These are phyloP conservation scores for Falco concolor DNA, from an alignment of 2,797 vertebrate species.

Conservation along the genomic window DNA sequence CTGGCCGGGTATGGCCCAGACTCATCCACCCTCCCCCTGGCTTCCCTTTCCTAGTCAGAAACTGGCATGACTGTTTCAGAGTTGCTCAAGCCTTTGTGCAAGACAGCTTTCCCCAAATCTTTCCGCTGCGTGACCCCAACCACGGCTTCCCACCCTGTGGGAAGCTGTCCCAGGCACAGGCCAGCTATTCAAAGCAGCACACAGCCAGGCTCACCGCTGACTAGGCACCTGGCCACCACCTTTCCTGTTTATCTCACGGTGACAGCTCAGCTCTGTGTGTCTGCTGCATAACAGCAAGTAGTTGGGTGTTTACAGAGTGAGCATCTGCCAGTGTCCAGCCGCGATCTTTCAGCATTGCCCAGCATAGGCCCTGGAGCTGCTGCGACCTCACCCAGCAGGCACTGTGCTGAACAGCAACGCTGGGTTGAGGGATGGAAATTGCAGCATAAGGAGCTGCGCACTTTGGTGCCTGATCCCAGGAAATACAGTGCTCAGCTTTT, in stretches of 20 bases:
- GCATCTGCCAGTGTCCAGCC: not conserved
- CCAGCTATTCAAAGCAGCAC: constrained; percentile 15
- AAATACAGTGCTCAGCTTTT: not conserved
- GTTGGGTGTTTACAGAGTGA: not conserved
- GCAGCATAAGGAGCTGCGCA: not conserved
- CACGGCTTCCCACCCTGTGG: not conserved
- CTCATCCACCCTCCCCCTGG: not conserved
- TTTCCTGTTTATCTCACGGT: constrained; percentile 34
- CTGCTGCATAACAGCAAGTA: not conserved
- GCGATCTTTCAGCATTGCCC: not conserved
- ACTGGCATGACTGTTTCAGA: not conserved
- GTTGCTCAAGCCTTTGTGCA: not conserved
- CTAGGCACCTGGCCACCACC: constrained; percentile 18
- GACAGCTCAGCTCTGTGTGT: not conserved
- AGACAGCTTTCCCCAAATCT: not conserved
- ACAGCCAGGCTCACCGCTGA: not conserved
- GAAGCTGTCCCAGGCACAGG: not conserved
- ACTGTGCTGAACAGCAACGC: not conserved
- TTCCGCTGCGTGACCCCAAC: not conserved
- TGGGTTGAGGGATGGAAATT: not conserved
- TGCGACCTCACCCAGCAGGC: not conserved
- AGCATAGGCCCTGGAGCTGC: not conserved
- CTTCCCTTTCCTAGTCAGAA: not conserved
- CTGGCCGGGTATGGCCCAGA: not conserved
- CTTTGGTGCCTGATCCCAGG: not conserved